phyloP scores from a whole-genome alignment of 2,113 vertebrate genomes.

The Phylloscopus trochiloides region DNA sequence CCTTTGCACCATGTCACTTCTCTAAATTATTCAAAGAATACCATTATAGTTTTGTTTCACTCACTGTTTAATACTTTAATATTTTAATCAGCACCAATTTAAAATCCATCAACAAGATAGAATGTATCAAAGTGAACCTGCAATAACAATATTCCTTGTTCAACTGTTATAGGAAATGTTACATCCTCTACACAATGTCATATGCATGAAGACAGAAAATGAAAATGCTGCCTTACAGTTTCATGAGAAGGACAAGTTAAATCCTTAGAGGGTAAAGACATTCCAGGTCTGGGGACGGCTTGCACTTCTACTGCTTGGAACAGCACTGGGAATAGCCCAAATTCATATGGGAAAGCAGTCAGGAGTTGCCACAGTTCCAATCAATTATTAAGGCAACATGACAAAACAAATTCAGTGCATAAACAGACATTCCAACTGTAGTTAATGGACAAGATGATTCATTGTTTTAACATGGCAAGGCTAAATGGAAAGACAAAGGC shows the following conservation, averaged over 20 bases:
- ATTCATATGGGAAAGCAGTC: slow-evolving; percentile 56
- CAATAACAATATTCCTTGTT: not conserved
- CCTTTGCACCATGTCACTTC: not conserved
- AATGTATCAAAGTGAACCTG: not conserved
- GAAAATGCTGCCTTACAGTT: slow-evolving; percentile 4
- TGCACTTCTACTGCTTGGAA: slow-evolving; percentile 8
- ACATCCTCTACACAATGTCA: not conserved
- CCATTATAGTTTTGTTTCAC: not conserved
- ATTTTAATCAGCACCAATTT: not conserved
- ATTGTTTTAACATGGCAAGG: slow-evolving; percentile 45
- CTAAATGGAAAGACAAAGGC: slow-evolving; percentile 53
- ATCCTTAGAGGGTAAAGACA: not conserved
- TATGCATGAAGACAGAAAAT: not conserved
- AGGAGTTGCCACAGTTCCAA: slow-evolving; percentile 37
- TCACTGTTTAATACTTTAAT: not conserved
- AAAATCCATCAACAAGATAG: slow-evolving; percentile 4
- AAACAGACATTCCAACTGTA: slow-evolving; percentile 60
- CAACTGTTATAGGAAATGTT: not conserved
- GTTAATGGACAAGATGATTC: slow-evolving; percentile 69
- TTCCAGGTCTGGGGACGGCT: not conserved
- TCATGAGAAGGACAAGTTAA: not conserved
- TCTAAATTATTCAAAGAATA: not conserved
- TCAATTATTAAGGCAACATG: slow-evolving; percentile 49
- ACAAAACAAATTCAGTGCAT: slow-evolving; percentile 56
- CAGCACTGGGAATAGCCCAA: slow-evolving; percentile 1